Conservation (phyloP, 2,888 invertebrate genomes). For the Drosophila robusta region DNA sequence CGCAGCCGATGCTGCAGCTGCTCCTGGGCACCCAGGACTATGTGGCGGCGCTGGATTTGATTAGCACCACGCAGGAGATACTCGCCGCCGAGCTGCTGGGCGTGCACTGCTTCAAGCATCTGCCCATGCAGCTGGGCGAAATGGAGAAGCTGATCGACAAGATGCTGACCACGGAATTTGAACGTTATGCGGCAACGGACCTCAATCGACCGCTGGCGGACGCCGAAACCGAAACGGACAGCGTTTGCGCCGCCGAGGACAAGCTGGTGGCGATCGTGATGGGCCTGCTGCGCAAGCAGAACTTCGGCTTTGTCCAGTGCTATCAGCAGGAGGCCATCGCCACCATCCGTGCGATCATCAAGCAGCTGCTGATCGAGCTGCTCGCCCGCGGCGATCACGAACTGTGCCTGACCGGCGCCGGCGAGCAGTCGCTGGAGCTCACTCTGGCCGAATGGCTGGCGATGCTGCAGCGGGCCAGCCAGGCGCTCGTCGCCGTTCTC, state of each 20-base stretch:
- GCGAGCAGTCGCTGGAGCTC: slow-evolving; percentile 86
- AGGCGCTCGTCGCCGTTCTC: slow-evolving; percentile 89
- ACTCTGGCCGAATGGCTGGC: slow-evolving; percentile 89
- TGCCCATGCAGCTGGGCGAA: slow-evolving; percentile 97
- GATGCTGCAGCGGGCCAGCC: slow-evolving; percentile 88
- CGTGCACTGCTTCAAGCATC: slow-evolving; percentile 96
- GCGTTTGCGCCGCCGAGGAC: slow-evolving; percentile 88
- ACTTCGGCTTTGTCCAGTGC: slow-evolving; percentile 94
- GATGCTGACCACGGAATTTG: slow-evolving; percentile 98
- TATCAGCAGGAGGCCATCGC: slow-evolving; percentile 95
- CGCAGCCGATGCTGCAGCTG: slow-evolving; percentile 98
- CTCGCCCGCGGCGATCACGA: slow-evolving; percentile 87
- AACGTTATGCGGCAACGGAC: slow-evolving; percentile 95
- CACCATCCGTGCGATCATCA: slow-evolving; percentile 94
- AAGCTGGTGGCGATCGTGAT: slow-evolving; percentile 94
- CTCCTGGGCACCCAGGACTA: slow-evolving; percentile 97
- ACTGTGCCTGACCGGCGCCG: slow-evolving; percentile 86
- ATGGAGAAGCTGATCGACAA: slow-evolving; percentile 98
- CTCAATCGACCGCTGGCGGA: slow-evolving; percentile 91
- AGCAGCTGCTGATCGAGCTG: slow-evolving; percentile 94
- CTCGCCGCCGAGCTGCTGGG: slow-evolving; percentile 95
- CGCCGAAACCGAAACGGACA: slow-evolving; percentile 84
- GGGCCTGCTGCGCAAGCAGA: slow-evolving; percentile 94
- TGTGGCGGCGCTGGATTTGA: slow-evolving; percentile 98
- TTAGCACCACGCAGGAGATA: slow-evolving; percentile 97